Evolutionary conservation across 2,797 vertebrate genomes (phyloP), one percentile per base, ranked within the genome.

Genomic region (Sebastes iracundus): DNA sequence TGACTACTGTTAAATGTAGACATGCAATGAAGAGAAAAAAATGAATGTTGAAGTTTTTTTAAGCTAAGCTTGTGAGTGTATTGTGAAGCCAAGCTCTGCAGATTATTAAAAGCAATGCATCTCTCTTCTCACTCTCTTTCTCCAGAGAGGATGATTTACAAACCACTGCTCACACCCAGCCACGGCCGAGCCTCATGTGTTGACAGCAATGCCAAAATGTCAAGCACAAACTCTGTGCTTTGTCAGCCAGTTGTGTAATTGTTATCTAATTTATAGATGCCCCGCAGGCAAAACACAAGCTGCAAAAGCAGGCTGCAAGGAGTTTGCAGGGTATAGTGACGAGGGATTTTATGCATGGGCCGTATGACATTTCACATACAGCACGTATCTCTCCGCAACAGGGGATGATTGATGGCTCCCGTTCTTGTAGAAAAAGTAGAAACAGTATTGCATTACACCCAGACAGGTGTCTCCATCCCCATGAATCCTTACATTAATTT

Each of bases 181-280:
- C 63, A 52, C 20, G 28, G 23, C 74, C 64, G 56, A 75, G 80
- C 71, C 55, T 76, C 72, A 88, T 74, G 87, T 87, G 88, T 88
- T 92, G 94, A 94, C 91, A 93, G 90, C 88, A 84, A 70, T 89
- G 83, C 73, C 78, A 80, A 90, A 79, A 86, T 79, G 87, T 85
- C 87, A 88, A 81, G 88, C 84, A 85, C 76, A 92, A 94, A 93
- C 87, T 87, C 60, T 82, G 76, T 76, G 77, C 81, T 92, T 94
- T 94, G 91, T 91, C 83, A 94, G 82, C 78, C 84, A 80, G 81
- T 90, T 91, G 75, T 92, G 60, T 94, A 95, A 94, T 93, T 94
- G 90, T 92, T 90, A 53, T 94, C 88, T 88, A 94, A 94, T 95
- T 95, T 95, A 95, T 94, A 78, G 93, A 87, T 77, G 79, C 87